phyloP scores from a whole-genome alignment of 2,797 vertebrate species.

The Rhinatrema bivittatum region DNA sequence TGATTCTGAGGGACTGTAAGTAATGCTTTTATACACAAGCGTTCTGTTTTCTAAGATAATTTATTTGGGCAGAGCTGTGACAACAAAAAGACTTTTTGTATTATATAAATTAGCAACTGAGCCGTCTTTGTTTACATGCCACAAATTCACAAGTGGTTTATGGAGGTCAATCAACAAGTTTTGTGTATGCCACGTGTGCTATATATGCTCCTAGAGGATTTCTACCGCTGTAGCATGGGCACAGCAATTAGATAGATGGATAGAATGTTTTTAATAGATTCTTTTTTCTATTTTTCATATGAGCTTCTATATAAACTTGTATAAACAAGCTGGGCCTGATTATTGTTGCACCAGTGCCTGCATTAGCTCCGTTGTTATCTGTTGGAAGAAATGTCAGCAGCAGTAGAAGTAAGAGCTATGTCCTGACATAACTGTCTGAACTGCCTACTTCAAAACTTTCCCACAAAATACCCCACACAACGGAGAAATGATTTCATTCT shows the following conservation, averaged over 20 bases:
- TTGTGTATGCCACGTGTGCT: not conserved
- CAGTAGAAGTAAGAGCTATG: constrained; percentile 5
- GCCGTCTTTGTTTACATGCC: not conserved
- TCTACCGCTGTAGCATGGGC: not conserved
- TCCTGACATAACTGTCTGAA: constrained; percentile 5
- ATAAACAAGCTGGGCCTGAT: not conserved
- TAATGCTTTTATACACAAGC: no score
- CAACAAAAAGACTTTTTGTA: not conserved
- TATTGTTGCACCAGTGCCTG: constrained; percentile 6
- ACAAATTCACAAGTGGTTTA: not conserved
- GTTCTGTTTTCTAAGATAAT: no score
- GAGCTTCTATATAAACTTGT: not conserved
- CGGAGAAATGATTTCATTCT: not conserved
- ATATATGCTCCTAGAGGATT: not conserved
- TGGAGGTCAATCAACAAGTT: not conserved
- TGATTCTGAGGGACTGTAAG: no score
- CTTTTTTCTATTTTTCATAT: no score
- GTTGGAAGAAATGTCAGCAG: constrained; percentile 13
- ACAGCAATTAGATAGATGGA: no score
- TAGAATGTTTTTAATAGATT: no score
- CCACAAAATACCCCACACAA: not conserved
- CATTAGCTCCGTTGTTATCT: constrained; percentile 3
- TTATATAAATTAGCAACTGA: not conserved
- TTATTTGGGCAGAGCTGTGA: not conserved
- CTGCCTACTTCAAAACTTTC: constrained; percentile 16